Evolutionary conservation across 2,113 vertebrate species (phyloP).

Genomic region (Psophia crepitans): DNA sequence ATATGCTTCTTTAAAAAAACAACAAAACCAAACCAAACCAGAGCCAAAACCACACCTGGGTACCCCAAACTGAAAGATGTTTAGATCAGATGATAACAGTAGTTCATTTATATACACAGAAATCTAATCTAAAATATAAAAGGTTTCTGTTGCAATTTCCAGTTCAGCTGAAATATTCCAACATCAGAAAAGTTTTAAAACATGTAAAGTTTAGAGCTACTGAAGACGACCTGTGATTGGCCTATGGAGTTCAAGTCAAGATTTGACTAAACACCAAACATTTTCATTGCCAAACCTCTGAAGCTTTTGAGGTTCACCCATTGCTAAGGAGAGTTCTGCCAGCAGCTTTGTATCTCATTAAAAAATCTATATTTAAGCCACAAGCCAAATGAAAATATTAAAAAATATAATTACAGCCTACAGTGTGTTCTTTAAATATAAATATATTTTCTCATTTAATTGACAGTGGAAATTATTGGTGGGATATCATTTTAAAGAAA

Average conservation of each 20-base stretch:
- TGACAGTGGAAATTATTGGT: not conserved
- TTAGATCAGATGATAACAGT: accelerated
- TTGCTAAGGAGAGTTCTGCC: not conserved
- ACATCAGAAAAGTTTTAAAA: not conserved
- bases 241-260: not conserved
- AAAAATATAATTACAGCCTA: not conserved
- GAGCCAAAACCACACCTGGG: not conserved
- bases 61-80: accelerated
- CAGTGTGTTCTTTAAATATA: not conserved
- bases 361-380: not conserved
- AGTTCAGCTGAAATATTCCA: not conserved
- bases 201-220: not conserved
- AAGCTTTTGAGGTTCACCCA: not conserved
- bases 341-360: not conserved
- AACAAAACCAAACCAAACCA: not conserved
- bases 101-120: not conserved
- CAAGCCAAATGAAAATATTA: constrained; percentile 4
- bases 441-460: not conserved
- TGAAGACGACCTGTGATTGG: not conserved
- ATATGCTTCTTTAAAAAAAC: not conserved
- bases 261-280: not conserved
- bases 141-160: not conserved
- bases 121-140: not conserved
- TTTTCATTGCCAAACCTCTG: not conserved
- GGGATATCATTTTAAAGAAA: constrained; percentile 11